Evolutionary conservation across 1,140 invertebrate genomes (phyloP).

Genomic region (Idris sp.): DNA sequence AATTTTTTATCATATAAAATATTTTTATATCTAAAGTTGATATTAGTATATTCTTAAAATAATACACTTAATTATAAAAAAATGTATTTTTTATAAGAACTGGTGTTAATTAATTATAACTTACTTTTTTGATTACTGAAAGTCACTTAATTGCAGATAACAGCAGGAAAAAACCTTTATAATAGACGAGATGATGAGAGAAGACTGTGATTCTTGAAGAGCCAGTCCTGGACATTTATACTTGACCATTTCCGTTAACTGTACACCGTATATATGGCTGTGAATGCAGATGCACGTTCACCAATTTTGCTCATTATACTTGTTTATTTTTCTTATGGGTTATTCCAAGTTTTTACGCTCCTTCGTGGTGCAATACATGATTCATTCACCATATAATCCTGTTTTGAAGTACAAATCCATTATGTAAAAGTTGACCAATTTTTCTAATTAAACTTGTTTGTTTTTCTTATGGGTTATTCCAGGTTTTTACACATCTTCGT

Average conservation of each 20-base stretch:
- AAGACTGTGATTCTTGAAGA: constrained; percentile 31
- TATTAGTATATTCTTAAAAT: too few relatives aligned
- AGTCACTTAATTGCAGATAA: not conserved
- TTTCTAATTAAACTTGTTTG: constrained; percentile 42
- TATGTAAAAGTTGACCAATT: constrained; percentile 23
- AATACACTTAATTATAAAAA: too few relatives aligned
- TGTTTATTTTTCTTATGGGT: constrained; percentile 47
- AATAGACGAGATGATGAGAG: not conserved
- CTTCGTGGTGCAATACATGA: constrained; percentile 9
- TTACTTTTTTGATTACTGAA: not conserved
- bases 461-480: constrained; percentile 45
- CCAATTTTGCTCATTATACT: constrained; percentile 41
- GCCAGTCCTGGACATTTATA: constrained; percentile 27
- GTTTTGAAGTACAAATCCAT: too few relatives aligned
- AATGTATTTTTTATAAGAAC: too few relatives aligned
- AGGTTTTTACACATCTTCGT: constrained; percentile 18
- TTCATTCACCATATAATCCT: constrained; percentile 31
- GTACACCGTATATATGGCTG: constrained; percentile 3
- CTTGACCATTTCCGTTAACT: constrained; percentile 35
- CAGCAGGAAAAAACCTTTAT: not conserved
- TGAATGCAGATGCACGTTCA: constrained; percentile 29
- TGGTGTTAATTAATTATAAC: too few relatives aligned
- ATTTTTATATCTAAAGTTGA: too few relatives aligned
- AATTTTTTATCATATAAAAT: too few relatives aligned
- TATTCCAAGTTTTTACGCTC: constrained; percentile 31